Evolutionary conservation across 2,888 invertebrate species (phyloP).

Genomic region (Rhogogaster chlorosoma): DNA sequence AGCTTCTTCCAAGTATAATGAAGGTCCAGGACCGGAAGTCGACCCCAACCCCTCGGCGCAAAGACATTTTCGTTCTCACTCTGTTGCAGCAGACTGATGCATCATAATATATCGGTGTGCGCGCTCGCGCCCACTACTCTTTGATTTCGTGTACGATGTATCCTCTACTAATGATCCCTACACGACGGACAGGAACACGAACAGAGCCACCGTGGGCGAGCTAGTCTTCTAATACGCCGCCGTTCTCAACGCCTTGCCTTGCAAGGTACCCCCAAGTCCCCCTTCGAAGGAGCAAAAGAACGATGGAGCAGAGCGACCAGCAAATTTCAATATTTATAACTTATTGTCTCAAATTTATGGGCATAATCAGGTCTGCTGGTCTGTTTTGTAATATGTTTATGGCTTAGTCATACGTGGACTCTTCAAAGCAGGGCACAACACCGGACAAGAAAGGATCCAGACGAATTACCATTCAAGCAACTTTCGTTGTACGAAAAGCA

Average conservation of each 20-base stretch:
- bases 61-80: conserved; percentile 54
- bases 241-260: conserved; percentile 54
- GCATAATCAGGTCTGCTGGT: conserved; percentile 61
- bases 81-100: conserved; percentile 54
- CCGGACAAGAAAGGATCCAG: conserved; percentile 37
- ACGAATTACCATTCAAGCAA: conserved; percentile 39
- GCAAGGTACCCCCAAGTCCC: conserved; percentile 50
- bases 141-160: conserved; percentile 52
- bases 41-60: conserved; percentile 57
- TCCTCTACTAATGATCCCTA: conserved; percentile 73
- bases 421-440: conserved; percentile 25
- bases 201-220: conserved; percentile 74
- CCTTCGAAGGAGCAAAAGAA: conserved; percentile 53
- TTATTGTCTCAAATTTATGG: conserved; percentile 74
- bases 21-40: conserved; percentile 67
- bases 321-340: conserved; percentile 76
- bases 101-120: conserved; percentile 64
- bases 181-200: conserved; percentile 71
- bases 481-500: neutral
- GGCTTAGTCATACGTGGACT: conserved; percentile 47
- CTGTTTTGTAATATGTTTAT: conserved; percentile 48
- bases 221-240: conserved; percentile 70
- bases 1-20: conserved; percentile 67
- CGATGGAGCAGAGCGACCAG: conserved; percentile 55
- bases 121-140: conserved; percentile 53